These are phyloP conservation scores for Cheilosia vulpina DNA, from an alignment of 2,888 invertebrate species.

Conservation along the genomic window DNA sequence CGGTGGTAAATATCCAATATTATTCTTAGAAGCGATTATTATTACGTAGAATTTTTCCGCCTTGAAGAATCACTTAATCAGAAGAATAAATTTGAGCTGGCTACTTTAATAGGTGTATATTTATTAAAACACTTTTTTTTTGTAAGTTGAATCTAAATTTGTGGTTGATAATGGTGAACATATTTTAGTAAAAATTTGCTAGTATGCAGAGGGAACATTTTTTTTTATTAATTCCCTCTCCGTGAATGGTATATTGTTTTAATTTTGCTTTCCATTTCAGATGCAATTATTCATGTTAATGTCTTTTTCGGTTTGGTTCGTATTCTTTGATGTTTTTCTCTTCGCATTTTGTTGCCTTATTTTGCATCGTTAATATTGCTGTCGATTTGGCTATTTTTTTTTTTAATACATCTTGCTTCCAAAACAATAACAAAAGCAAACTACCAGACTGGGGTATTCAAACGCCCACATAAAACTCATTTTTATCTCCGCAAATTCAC, in stretches of 20 bases:
- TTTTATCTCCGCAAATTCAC: conserved; percentile 59
- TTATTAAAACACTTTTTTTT: too few relatives aligned
- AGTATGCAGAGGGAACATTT: conserved; percentile 3
- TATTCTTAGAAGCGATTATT: too few relatives aligned
- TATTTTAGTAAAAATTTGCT: background rate
- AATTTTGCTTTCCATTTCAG: conserved; percentile 66
- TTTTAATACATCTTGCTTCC: conserved; percentile 24
- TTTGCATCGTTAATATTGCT: conserved; percentile 74
- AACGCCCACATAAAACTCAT: conserved; percentile 74
- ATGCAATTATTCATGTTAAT: conserved; percentile 75
- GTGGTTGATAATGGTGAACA: too few relatives aligned
- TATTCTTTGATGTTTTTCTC: conserved; percentile 64
- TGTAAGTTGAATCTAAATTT: too few relatives aligned
- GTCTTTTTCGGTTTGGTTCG: conserved; percentile 70
- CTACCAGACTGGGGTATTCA: conserved; percentile 65
- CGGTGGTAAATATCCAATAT: too few relatives aligned
- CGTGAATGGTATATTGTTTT: conserved; percentile 30
- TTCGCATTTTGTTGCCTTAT: conserved; percentile 50
- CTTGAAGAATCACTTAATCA: too few relatives aligned
- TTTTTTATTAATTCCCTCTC: conserved; percentile 51
- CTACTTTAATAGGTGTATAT: too few relatives aligned
- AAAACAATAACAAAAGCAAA: conserved; percentile 62
- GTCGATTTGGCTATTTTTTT: conserved; percentile 60
- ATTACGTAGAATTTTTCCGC: too few relatives aligned
- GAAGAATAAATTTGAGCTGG: too few relatives aligned